A percentile compares a stretch with the other conserved stretches of the same genome.
These are phyloP conservation scores for Diarsia dahlii DNA, from an alignment of 2,888 invertebrate species.

Conservation along the genomic window DNA sequence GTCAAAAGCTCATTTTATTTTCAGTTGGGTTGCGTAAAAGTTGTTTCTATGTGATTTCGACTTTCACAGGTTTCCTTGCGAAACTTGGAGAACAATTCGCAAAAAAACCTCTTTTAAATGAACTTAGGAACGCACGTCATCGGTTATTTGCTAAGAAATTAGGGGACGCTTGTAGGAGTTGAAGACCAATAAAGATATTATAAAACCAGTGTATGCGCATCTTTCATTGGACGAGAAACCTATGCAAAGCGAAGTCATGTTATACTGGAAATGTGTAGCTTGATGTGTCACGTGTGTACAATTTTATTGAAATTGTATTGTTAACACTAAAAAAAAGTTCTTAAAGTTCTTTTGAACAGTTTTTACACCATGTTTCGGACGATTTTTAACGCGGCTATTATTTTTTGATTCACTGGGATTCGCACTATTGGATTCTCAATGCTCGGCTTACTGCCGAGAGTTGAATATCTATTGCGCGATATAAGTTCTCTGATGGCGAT, in stretches of 20 bases:
- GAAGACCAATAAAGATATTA: too few relatives aligned
- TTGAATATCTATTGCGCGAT: background rate
- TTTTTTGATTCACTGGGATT: background rate
- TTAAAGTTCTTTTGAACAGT: background rate
- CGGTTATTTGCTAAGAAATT: background rate
- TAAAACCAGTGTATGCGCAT: too few relatives aligned
- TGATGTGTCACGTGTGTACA: too few relatives aligned
- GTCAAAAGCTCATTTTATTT: background rate
- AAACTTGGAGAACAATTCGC: background rate
- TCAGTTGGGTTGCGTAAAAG: slow-evolving; percentile 6
- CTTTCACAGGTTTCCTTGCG: slow-evolving; percentile 6
- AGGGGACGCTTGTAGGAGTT: background rate
- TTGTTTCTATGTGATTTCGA: background rate
- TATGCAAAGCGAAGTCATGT: too few relatives aligned
- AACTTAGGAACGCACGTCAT: background rate
- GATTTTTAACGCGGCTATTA: background rate
- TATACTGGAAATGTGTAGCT: too few relatives aligned
- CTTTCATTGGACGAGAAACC: too few relatives aligned
- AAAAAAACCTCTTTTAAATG: background rate
- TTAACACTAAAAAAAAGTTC: background rate
- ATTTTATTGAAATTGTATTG: too few relatives aligned
- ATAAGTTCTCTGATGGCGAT: background rate
- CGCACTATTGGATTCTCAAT: background rate
- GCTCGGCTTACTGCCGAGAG: background rate
- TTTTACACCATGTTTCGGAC: background rate